Evolutionary conservation across 2,888 invertebrate species (phyloP).

Genomic region (Acanthosepion lycidas): DNA sequence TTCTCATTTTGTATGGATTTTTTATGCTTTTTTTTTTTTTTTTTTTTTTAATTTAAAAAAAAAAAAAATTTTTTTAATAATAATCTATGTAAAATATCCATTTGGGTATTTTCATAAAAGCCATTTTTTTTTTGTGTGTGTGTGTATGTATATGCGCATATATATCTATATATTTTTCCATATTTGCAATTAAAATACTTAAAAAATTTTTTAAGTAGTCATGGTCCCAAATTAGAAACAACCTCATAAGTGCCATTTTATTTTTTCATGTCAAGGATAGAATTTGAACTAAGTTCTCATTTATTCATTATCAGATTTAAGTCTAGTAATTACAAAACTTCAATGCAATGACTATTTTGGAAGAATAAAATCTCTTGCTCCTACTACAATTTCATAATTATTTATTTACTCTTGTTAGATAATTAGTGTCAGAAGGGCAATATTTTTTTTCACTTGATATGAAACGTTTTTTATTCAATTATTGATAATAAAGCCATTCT

Average conservation of each 20-base stretch:
- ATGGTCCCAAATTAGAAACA: neutral
- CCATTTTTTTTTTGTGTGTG: neutral
- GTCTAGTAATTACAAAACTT: neutral
- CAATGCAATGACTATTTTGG: neutral
- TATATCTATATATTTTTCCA: neutral
- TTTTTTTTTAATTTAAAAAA: neutral
- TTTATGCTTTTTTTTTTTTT: neutral
- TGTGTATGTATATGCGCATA: neutral
- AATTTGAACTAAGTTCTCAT: neutral
- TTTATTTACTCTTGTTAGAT: neutral
- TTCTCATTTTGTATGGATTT: neutral
- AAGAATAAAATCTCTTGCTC: neutral
- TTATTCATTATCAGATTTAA: neutral
- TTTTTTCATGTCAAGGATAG: neutral
- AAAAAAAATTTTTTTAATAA: neutral
- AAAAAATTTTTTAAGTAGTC: neutral
- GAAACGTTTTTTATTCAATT: too few relatives aligned
- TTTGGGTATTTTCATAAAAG: neutral
- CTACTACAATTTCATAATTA: neutral
- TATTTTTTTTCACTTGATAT: too few relatives aligned
- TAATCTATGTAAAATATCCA: neutral
- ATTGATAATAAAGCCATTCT: too few relatives aligned
- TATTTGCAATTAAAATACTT: neutral
- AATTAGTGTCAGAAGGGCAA: too few relatives aligned
- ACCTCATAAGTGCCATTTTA: neutral